Percentiles rank a stretch among this genome's conserved stretches.
phyloP scores from a whole-genome alignment of 2,113 vertebrate genomes.

The Chaetops frenatus region DNA sequence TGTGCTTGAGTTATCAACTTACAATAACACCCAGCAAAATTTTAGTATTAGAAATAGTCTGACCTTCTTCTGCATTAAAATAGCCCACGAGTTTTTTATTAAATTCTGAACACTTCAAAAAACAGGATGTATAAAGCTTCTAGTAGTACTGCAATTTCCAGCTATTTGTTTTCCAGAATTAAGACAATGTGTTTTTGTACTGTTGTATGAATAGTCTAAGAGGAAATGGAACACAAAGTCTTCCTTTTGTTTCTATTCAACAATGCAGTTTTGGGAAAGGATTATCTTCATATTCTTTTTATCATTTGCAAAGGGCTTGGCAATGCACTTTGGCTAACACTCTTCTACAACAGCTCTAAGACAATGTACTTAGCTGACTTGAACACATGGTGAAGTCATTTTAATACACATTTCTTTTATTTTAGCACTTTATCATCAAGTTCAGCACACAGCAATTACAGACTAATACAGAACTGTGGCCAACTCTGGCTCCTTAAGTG shows the following conservation, averaged over 20 bases:
- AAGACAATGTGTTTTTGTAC: not conserved
- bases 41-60: not conserved
- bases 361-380: conserved; percentile 14
- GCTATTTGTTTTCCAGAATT: not conserved
- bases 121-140: not conserved
- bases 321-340: not conserved
- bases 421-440: conserved; percentile 39
- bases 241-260: conserved; percentile 8
- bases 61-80: not conserved
- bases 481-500: conserved; percentile 36
- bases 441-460: conserved; percentile 31
- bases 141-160: not conserved
- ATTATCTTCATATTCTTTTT: conserved; percentile 8
- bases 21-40: not conserved
- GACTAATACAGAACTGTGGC: conserved; percentile 2
- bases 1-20: not conserved
- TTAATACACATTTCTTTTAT: conserved; percentile 7
- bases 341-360: not conserved
- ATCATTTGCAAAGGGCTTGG: not conserved
- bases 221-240: not conserved
- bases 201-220: not conserved
- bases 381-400: conserved; percentile 15
- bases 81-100: not conserved
- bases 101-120: not conserved
- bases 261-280: not conserved